A percentile compares a stretch with the other conserved stretches of the same genome.
Evolutionary conservation across 2,888 invertebrate species (phyloP).

Genomic region (Pyrrhosoma nymphula): DNA sequence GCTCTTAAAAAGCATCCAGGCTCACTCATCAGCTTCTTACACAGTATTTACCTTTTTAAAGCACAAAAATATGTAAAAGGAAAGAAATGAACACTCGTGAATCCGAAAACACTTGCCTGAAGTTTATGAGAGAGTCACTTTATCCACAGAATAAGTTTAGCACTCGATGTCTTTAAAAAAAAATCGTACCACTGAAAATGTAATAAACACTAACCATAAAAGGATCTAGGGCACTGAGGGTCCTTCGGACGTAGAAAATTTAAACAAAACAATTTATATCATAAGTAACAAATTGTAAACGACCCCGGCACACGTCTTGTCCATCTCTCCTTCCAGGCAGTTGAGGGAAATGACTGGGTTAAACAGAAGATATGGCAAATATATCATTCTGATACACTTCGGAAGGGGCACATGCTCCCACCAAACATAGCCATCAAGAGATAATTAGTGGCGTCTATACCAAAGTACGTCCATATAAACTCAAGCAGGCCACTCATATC

Average conservation of each 20-base stretch:
- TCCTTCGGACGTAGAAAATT: slow-evolving; percentile 30
- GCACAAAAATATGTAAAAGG: not conserved
- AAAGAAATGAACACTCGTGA: not conserved
- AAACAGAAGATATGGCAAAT: slow-evolving; percentile 21
- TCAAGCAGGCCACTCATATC: not conserved
- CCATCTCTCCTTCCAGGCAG: slow-evolving; percentile 46
- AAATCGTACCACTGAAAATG: slow-evolving; percentile 34
- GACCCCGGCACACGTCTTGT: slow-evolving; percentile 28
- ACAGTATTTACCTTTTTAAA: not conserved
- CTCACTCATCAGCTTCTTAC: slow-evolving; percentile 5
- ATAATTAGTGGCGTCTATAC: not conserved
- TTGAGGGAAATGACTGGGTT: slow-evolving; percentile 7
- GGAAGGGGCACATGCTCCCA: not conserved
- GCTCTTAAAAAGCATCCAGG: not conserved
- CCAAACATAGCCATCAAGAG: not conserved
- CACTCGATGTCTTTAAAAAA: slow-evolving; percentile 16
- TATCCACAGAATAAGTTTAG: not conserved
- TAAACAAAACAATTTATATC: slow-evolving; percentile 51
- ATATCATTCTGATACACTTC: not conserved
- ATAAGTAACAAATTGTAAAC: slow-evolving; percentile 41
- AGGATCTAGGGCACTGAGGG: slow-evolving; percentile 16
- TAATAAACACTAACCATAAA: slow-evolving; percentile 37
- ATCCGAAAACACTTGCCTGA: not conserved
- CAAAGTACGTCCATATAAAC: not conserved
- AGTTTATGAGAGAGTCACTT: not conserved